A percentile compares a stretch with the other conserved stretches of the same genome.
Evolutionary conservation across 2,113 vertebrate genomes (phyloP).

Genomic region (Pluvialis apricaria): DNA sequence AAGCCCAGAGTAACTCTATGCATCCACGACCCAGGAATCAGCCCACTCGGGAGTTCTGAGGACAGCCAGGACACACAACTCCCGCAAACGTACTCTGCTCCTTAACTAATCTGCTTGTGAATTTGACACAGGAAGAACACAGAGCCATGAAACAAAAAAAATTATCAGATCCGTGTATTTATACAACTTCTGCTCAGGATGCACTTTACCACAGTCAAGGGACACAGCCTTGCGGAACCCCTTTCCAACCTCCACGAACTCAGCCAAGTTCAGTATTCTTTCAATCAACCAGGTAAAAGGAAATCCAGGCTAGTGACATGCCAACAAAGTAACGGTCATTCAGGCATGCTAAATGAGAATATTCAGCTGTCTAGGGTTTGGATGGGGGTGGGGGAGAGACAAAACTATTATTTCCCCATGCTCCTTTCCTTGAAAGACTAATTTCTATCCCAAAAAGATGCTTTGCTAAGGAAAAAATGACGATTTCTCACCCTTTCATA

Average conservation of each 20-base stretch:
- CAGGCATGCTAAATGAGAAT: background rate
- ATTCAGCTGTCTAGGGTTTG: background rate
- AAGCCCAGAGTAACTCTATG: background rate
- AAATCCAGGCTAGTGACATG: background rate
- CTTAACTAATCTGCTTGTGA: background rate
- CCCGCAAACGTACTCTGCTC: background rate
- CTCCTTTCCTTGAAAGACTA: background rate
- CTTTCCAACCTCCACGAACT: background rate
- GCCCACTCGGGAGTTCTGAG: background rate
- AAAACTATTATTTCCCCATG: background rate
- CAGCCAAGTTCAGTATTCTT: background rate
- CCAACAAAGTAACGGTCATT: background rate
- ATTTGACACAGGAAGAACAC: background rate
- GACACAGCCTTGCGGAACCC: background rate
- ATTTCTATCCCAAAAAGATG: background rate
- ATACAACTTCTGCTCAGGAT: background rate
- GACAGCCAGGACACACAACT: background rate
- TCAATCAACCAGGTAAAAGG: background rate
- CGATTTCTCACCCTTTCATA: background rate
- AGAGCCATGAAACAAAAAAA: background rate
- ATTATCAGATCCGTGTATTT: background rate
- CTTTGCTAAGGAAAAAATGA: background rate
- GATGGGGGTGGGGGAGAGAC: background rate
- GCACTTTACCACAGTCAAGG: background rate
- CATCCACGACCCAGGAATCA: background rate